Percentiles rank a stretch among this genome's conserved stretches.
Evolutionary conservation across 2,797 vertebrate species (phyloP).

Genomic region (Gorsachius magnificus): DNA sequence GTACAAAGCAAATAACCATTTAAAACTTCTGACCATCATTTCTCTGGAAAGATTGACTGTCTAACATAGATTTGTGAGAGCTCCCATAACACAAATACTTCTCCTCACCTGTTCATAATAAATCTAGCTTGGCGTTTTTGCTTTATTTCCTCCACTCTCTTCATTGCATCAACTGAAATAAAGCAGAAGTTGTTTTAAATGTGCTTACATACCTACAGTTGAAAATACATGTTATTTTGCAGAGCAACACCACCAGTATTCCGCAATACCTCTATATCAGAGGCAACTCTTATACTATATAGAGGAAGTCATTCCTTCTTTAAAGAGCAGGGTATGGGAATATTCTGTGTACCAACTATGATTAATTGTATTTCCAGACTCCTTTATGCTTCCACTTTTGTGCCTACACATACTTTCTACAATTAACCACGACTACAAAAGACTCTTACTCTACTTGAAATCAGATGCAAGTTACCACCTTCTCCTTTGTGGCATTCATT

Average conservation of each 20-base stretch:
- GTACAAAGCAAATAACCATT: background rate
- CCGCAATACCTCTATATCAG: background rate
- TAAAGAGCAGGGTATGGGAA: background rate
- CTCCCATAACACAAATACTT: background rate
- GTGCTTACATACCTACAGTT: background rate
- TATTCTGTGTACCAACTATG: background rate
- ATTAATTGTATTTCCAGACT: background rate
- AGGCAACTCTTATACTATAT: fast-evolving
- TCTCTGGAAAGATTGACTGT: background rate
- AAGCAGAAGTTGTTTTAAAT: background rate
- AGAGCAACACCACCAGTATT: background rate
- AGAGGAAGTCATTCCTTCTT: background rate
- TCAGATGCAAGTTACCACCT: background rate
- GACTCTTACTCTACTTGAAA: background rate
- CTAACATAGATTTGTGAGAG: background rate
- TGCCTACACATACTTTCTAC: background rate
- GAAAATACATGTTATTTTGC: background rate
- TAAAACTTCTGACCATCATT: background rate
- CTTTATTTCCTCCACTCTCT: conserved; percentile 93
- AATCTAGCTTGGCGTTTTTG: conserved; percentile 91
- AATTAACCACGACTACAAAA: background rate
- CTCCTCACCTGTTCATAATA: conserved; percentile 92
- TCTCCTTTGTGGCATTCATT: background rate
- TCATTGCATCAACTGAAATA: conserved; percentile 91
- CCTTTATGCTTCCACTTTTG: background rate